A percentile compares a stretch with the other conserved stretches of the same genome.
phyloP scores from a whole-genome alignment of 2,888 invertebrate species.

The Geophilus truncorum region DNA sequence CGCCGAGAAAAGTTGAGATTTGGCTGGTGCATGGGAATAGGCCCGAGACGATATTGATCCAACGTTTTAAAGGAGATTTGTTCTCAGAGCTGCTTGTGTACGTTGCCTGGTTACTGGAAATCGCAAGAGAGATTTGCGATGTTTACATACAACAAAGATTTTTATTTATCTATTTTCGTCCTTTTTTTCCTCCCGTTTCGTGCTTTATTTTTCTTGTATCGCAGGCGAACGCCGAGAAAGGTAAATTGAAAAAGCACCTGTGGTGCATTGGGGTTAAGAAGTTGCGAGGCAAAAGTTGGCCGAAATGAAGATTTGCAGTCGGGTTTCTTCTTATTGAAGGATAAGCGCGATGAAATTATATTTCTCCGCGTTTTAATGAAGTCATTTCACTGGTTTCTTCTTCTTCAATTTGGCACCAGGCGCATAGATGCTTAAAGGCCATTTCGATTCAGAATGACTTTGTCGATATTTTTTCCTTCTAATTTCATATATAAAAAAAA shows the following conservation, averaged over 20 bases:
- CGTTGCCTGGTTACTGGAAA: background rate
- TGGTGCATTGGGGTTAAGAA: background rate
- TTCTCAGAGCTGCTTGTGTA: background rate
- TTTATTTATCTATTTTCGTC: background rate
- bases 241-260: slow-evolving; percentile 12
- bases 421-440: background rate
- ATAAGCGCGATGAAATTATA: slow-evolving; percentile 13
- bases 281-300: background rate
- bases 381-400: slow-evolving; percentile 2
- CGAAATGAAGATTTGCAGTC: slow-evolving; percentile 11
- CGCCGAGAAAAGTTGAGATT: background rate
- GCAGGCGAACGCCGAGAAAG: background rate
- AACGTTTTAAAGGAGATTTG: background rate
- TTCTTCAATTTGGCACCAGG: background rate
- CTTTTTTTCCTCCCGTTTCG: background rate
- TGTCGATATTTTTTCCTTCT: background rate
- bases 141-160: background rate
- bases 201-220: background rate
- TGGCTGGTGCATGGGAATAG: background rate
- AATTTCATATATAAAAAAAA: background rate
- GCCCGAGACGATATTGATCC: background rate
- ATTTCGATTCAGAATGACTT: background rate
- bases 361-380: background rate
- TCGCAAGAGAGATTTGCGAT: background rate
- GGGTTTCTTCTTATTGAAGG: background rate